Conservation (phyloP, 2,888 invertebrate genomes). For the Metalampra italica region DNA sequence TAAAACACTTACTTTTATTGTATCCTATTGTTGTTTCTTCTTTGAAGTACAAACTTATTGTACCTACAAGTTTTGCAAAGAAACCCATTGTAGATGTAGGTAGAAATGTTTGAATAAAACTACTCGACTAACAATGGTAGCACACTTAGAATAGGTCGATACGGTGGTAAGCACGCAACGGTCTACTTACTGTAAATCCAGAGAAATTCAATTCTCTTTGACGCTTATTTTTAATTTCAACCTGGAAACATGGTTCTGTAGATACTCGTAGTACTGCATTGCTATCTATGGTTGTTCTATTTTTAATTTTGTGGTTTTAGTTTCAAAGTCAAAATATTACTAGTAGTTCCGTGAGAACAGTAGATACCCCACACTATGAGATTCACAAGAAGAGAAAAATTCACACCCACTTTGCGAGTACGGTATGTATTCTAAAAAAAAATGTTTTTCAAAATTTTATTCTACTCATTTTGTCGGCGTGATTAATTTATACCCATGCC, state of each 20-base stretch:
- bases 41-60: neutral
- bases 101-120: neutral
- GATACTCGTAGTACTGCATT: neutral
- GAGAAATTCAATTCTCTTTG: constrained; percentile 31
- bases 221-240: constrained; percentile 15
- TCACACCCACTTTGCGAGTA: no score
- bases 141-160: constrained; percentile 17
- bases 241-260: neutral
- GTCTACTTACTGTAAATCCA: constrained; percentile 35
- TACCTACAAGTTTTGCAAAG: neutral
- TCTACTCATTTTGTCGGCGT: no score
- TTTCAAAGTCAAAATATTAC: no score
- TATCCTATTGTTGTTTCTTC: neutral
- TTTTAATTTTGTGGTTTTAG: no score
- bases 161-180: constrained; percentile 24
- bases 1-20: no score
- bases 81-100: neutral
- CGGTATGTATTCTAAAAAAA: no score
- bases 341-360: no score
- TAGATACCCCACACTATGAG: no score
- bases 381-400: no score
- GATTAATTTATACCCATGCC: no score
- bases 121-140: neutral
- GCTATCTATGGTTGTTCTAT: no score
- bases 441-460: no score